Evolutionary conservation across 2,797 vertebrate species (phyloP), one percentile per base, ranked within the genome.

Genomic region (Xyrichtys novacula): DNA sequence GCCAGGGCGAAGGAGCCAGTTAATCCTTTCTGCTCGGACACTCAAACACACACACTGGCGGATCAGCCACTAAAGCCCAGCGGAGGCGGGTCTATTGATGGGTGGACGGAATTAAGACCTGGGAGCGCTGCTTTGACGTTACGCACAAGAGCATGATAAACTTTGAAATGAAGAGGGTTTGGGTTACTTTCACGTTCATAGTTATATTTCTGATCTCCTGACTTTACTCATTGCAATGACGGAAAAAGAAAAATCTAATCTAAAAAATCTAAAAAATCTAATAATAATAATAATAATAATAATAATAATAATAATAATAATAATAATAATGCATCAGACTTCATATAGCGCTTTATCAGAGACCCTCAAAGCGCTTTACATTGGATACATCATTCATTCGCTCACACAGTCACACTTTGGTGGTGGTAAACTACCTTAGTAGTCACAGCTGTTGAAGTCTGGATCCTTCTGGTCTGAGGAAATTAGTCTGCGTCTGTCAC

Each of bases 1-100:
- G 8, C 26, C 56, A 9, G 50, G 53, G 42, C 6, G 44, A 16
- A 14, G 48, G 16, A 44, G 55, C 28, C 36, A 38, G 14, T n/a
- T 83, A 76, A 85, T 80, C 83, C 58, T 59, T 23, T 47, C 22
- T 43, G 26, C 52, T 23, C 46, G 15, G 40, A 17, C 64, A n/a
- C 36, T 47, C 65, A 48, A 23, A 34, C 7, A 22, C 58, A 32
- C 26, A 20, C 59, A 14, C 34, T 25, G 48, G 28, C 15, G 31
- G 42, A 48, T 50, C 7, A 5, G 26, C 22, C 28, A 39, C 15
- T 54, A 14, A 46, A 55, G 56, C 56, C 25, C n/a, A 8, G 14
- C 25, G 23, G 38, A 50, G 60, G 52, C 5, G 3, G 53, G 42
- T 5, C 2, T n/a, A 22, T 5, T 62, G 40, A 44, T 53, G 5